A percentile compares a stretch with the other conserved stretches of the same genome.
Evolutionary conservation across 2,888 invertebrate species (phyloP).

Genomic region (Xanthorhoe designata): DNA sequence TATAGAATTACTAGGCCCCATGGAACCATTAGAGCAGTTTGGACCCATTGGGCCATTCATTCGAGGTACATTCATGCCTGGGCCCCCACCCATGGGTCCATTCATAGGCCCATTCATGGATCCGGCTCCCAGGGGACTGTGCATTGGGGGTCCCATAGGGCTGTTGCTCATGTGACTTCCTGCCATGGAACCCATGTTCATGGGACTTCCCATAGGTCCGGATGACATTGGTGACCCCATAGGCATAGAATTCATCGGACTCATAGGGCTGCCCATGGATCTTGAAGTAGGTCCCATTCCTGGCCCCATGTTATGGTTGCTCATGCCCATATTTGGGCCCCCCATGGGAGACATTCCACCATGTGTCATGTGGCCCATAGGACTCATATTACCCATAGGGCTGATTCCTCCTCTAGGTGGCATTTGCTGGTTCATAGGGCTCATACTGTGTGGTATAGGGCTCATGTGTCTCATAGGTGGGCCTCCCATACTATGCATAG

Average conservation of each 20-base stretch:
- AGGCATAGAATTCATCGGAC: constrained; percentile 90
- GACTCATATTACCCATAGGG: constrained; percentile 90
- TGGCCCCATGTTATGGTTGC: constrained; percentile 87
- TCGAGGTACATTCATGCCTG: constrained; percentile 83
- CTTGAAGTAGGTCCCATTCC: constrained; percentile 84
- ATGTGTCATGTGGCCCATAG: constrained; percentile 86
- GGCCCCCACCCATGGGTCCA: constrained; percentile 86
- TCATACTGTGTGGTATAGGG: constrained; percentile 86
- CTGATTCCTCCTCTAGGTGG: constrained; percentile 86
- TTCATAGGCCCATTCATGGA: constrained; percentile 85
- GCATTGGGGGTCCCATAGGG: constrained; percentile 92
- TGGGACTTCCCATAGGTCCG: constrained; percentile 90
- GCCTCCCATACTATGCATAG: constrained; percentile 87
- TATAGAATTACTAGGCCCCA: constrained; percentile 84
- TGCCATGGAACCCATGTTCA: constrained; percentile 88
- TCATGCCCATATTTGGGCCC: constrained; percentile 89
- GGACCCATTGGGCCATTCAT: constrained; percentile 86
- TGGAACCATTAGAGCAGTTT: constrained; percentile 84
- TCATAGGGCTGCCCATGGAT: constrained; percentile 90
- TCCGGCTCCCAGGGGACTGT: constrained; percentile 87
- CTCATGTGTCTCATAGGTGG: constrained; percentile 89
- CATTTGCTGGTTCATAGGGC: constrained; percentile 88
- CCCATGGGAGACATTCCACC: constrained; percentile 90
- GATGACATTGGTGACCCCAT: constrained; percentile 90
- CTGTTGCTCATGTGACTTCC: constrained; percentile 88